A percentile compares a stretch with the other conserved stretches of the same genome.
Conservation (phyloP, 1,140 invertebrate species). For the Caenorhabditis briggsae region DNA sequence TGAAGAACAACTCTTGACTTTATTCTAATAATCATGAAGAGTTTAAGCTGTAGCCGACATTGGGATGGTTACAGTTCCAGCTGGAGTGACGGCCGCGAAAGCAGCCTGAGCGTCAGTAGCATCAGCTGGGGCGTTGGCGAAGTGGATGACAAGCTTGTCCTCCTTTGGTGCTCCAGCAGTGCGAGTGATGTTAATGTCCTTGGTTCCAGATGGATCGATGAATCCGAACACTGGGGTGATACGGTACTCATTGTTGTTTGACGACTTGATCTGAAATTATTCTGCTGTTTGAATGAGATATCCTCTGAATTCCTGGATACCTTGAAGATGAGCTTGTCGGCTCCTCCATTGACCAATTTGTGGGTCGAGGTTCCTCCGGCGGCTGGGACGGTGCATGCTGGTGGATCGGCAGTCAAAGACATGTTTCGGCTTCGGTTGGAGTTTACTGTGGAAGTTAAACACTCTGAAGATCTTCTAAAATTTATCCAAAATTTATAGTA, state of each 20-base stretch:
- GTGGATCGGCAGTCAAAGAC: constrained; percentile 39
- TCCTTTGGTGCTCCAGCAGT: constrained; percentile 71
- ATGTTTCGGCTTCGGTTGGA: constrained; percentile 15
- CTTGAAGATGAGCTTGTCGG: constrained; percentile 71
- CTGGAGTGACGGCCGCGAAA: constrained; percentile 66
- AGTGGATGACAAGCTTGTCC: constrained; percentile 71
- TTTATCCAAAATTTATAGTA: not conserved
- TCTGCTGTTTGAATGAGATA: not conserved
- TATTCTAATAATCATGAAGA: not conserved
- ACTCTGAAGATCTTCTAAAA: not conserved
- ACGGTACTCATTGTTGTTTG: constrained; percentile 74
- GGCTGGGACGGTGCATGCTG: constrained; percentile 55
- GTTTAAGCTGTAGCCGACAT: constrained; percentile 57
- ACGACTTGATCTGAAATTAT: constrained; percentile 68
- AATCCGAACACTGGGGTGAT: constrained; percentile 73
- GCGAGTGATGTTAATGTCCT: constrained; percentile 68
- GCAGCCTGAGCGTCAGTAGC: constrained; percentile 67
- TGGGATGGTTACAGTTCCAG: constrained; percentile 68
- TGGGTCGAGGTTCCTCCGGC: constrained; percentile 68
- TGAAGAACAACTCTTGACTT: not conserved
- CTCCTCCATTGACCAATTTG: constrained; percentile 67
- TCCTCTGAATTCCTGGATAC: not conserved
- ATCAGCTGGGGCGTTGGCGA: constrained; percentile 66
- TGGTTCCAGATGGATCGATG: constrained; percentile 67
- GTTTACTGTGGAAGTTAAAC: not conserved